These are phyloP conservation scores for Tautogolabrus adspersus DNA, from an alignment of 2,113 vertebrate species.

Conservation along the genomic window DNA sequence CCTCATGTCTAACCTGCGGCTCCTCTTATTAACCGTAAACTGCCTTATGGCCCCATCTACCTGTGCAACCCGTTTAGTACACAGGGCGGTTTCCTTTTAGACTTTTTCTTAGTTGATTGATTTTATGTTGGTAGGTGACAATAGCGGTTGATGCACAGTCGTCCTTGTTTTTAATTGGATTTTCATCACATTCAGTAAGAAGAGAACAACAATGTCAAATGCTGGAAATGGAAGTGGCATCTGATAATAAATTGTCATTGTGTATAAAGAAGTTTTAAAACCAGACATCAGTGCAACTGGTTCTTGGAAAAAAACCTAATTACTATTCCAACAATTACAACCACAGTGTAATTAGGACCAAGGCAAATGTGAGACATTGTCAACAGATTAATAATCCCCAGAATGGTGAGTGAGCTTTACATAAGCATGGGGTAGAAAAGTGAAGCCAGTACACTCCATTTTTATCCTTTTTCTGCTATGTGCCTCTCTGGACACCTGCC, in stretches of 20 bases:
- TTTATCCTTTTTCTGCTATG: not conserved
- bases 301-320: slow-evolving; percentile 22
- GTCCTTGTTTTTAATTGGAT: not conserved
- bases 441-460: not conserved
- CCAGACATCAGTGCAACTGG: not conserved
- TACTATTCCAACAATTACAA: not conserved
- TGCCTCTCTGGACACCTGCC: not conserved
- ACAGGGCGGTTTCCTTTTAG: not conserved
- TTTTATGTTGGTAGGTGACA: not conserved
- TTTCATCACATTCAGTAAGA: slow-evolving; percentile 1
- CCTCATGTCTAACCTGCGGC: not conserved
- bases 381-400: not conserved
- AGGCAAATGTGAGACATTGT: not conserved
- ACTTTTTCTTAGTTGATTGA: not conserved
- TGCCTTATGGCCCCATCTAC: slow-evolving; percentile 47
- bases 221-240: no score
- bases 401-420: not conserved
- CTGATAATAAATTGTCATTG: not conserved
- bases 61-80: slow-evolving; percentile 19
- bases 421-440: no score
- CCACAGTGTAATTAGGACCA: not conserved
- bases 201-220: not conserved
- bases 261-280: not conserved
- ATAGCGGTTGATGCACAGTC: not conserved
- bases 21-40: not conserved